These are phyloP conservation scores for Epinephelus awoara DNA, from an alignment of 2,797 vertebrate species.

Conservation along the genomic window DNA sequence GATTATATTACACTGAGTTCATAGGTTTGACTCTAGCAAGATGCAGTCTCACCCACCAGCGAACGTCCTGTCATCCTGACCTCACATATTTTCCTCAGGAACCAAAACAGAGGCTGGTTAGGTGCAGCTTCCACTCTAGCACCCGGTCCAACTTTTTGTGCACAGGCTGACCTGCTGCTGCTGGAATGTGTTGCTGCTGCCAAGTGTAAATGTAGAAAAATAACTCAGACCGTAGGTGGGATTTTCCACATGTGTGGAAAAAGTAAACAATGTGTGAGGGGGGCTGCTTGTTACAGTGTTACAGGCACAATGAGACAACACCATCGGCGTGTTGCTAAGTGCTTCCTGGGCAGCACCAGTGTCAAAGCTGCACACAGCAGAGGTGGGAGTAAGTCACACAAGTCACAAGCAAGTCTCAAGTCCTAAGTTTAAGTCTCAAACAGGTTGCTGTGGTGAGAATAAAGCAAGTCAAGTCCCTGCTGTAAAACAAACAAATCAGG, in stretches of 20 bases:
- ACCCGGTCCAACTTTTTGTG: conserved; percentile 60
- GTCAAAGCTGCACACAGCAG: neutral
- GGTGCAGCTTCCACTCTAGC: conserved; percentile 67
- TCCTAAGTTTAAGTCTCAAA: no score
- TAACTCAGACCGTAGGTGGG: neutral
- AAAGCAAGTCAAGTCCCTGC: no score
- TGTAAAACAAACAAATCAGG: no score
- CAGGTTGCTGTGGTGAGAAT: no score
- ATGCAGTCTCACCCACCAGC: conserved; percentile 9
- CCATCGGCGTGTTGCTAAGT: neutral
- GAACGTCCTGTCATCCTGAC: conserved; percentile 50
- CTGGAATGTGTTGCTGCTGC: conserved; percentile 56
- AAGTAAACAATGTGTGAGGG: neutral
- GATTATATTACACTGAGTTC: neutral
- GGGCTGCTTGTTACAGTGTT: neutral
- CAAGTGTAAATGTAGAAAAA: conserved; percentile 22
- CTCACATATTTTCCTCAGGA: conserved; percentile 70
- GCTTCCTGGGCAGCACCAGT: neutral
- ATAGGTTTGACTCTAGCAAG: neutral
- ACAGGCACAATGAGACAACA: neutral
- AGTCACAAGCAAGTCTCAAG: no score
- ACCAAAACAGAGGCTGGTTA: conserved; percentile 70
- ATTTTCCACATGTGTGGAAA: conserved; percentile 13
- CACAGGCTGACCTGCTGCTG: conserved; percentile 46
- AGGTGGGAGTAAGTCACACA: no score